Evolutionary conservation across 2,797 vertebrate genomes (phyloP), one percentile per base, ranked within the genome.

Genomic region (Pseudopleuronectes americanus): DNA sequence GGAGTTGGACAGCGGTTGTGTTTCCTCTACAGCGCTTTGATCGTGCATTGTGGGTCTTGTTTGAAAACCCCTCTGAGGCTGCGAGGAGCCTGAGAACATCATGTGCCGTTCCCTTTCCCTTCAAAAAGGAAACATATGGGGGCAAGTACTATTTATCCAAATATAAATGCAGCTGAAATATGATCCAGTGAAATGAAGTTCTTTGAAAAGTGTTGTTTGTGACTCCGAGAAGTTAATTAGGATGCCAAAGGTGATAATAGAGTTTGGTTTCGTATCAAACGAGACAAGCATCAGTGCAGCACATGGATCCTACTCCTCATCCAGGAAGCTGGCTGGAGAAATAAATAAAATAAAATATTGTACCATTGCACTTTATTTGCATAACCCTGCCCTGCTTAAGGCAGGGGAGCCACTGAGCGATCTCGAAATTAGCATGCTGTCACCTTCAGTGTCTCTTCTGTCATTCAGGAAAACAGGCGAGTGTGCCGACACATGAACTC

Each of bases 371-470:
- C 74, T 85, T 89, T 89, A 92, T 93, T 92, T 90, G 89, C 91
- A 93, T 91, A 91, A 87, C 89, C 83, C 79, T 91, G 86, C 72
- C 91, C 89, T 66, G 87, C 85, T 90, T 92, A 92, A 90, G 84
- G 87, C 85, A 87, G 84, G 87, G 85, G 87, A 91, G 87, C 83
- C 90, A 92, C 90, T 70, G 47, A 81, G 82, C 89, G 90, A 92
- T 92, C 90, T 86, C 69, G 71, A 77, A 88, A 92, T 92, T 90
- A 92, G 88, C 92, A 92, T 91, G 88, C 87, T 91, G 93, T 94
- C 93, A 94, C 93, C 93, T 94, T 94, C 91, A 84, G 88, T 84
- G 88, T 89, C 91, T 90, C 76, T 89, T 87, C 92, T 92, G 92
- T 93, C 92, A 92, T 92, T 91, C 90, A 89, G 89, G 87, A 89